Evolutionary conservation across 2,888 invertebrate species (phyloP).

Genomic region (Mayetiola destructor): DNA sequence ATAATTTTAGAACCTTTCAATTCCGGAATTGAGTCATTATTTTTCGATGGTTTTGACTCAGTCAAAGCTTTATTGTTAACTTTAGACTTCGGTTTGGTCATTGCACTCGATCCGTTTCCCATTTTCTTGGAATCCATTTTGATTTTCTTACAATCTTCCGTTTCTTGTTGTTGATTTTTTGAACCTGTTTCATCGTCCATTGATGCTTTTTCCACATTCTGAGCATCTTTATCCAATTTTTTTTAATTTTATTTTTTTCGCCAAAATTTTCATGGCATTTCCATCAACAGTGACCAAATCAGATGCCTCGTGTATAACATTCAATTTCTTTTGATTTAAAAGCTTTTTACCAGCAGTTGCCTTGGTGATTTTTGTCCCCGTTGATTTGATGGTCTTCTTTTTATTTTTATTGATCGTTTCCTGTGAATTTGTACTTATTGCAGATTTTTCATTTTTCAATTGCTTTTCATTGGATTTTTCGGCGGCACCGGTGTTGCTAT

Average conservation of each 20-base stretch:
- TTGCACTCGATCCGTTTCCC: neutral
- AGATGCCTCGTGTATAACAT: neutral
- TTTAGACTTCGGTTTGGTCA: neutral
- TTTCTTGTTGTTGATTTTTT: no score
- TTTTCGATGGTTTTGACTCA: neutral
- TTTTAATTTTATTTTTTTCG: neutral
- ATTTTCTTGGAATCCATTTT: no score
- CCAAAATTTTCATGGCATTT: neutral
- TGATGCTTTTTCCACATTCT: neutral
- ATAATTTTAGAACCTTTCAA: constrained; percentile 4
- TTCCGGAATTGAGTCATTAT: no score
- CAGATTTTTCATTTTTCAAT: neutral
- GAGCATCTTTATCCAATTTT: neutral
- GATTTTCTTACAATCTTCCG: neutral
- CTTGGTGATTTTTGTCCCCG: neutral
- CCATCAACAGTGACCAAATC: neutral
- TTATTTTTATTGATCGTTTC: neutral
- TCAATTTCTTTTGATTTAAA: constrained; percentile 6
- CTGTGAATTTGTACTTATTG: neutral
- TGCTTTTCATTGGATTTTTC: no score
- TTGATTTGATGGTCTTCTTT: no score
- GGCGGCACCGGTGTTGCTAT: neutral
- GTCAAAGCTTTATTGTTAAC: neutral
- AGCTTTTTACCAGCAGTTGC: no score
- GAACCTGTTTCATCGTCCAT: neutral